Evolutionary conservation across 2,797 vertebrate species (phyloP), one percentile per base, ranked within the genome.

Genomic region (Chrosomus eos): DNA sequence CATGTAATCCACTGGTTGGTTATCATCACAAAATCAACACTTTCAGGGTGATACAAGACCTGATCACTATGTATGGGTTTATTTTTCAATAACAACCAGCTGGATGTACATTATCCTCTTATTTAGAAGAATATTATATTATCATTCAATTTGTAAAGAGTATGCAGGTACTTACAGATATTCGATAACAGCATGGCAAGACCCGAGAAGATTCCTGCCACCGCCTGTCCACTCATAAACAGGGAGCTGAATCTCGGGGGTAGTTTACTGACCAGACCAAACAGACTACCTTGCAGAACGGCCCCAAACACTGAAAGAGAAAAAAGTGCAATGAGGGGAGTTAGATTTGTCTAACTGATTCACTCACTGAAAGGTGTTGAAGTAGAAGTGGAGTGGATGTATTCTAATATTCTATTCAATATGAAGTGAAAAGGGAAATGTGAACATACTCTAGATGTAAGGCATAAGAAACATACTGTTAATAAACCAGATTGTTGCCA

Each of bases 181-280:
- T 95, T 94, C 58, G 96, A 94, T 74, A 95, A 92, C 89, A 97
- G 91, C 96, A 97, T 96, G 62, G 96, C 95, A 0, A 95, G 75
- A 43, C 96, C 95, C 0, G 96, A 96, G 0, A 97, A 97, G 64
- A 93, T 96, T 18, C 96, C 96, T 0, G 96, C 96, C 36, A 97
- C 93, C n/a, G 96, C 96, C 87, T 97, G 96, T 36, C 96, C 96
- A 0, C 96, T 97, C 93, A 97, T 95, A 86, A 97, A 96, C 38
- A 96, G 90, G 0, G 95, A 96, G 48, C 94, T 97, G 83, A 96
- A 97, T 4, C 89, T 89, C 11, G 92, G 90, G 0, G 96, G 96
- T 53, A 97, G 92, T 64, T 94, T 81, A 0, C 95, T 95, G 2
- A 96, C 92, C 89, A 96, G 93, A 36, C 96, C 96, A 0, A 97